phyloP scores from a whole-genome alignment of 2,888 invertebrate genomes.

The Aspidiotus rigidus region DNA sequence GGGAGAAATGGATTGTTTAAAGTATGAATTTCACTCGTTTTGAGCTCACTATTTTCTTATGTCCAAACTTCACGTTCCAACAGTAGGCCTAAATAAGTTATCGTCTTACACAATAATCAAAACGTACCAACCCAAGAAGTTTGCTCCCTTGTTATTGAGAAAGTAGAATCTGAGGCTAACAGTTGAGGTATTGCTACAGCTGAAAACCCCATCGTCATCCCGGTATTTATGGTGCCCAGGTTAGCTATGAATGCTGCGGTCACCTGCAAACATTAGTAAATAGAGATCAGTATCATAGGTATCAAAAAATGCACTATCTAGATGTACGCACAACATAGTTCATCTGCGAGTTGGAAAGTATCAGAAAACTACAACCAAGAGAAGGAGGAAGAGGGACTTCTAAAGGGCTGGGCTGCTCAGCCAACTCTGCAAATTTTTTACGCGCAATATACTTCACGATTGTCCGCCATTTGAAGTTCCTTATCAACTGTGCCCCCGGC shows the following conservation, averaged over 20 bases:
- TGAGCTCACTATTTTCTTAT: no score
- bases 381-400: no score
- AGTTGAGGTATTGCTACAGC: constrained; percentile 58
- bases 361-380: no score
- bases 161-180: constrained; percentile 46
- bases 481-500: no score
- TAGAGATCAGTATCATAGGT: no score
- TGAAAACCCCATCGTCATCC: constrained; percentile 60
- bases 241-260: constrained; percentile 56
- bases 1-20: constrained; percentile 19
- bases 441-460: no score
- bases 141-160: constrained; percentile 50
- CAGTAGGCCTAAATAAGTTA: background rate
- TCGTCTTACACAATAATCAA: background rate
- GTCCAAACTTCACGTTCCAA: background rate
- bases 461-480: no score
- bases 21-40: no score
- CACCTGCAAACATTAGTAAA: constrained; percentile 45
- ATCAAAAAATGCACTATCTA: background rate
- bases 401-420: no score
- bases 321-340: no score
- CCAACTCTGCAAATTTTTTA: no score
- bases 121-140: constrained; percentile 59
- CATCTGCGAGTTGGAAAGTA: no score
- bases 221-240: constrained; percentile 59